Percentiles rank a stretch among this genome's conserved stretches.
Evolutionary conservation across 2,797 vertebrate species (phyloP).

Genomic region (Micromesistius poutassou): DNA sequence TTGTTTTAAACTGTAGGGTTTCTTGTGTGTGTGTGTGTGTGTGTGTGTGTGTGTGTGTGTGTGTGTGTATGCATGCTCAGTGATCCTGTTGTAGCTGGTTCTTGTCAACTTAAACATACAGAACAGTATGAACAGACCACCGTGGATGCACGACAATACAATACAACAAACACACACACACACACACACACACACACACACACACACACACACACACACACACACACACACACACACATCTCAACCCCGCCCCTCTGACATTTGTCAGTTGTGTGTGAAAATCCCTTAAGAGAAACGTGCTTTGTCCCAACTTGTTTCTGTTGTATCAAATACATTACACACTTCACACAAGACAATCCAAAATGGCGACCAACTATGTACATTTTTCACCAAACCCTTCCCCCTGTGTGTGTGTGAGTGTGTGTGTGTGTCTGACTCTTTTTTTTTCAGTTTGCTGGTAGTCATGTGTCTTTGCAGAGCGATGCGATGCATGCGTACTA

Average conservation of each 20-base stretch:
- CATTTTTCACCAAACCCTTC: not conserved
- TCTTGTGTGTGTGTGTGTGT: constrained; percentile 11
- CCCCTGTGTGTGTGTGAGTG: not conserved
- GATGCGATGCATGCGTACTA: too few relatives aligned
- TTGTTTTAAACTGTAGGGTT: constrained; percentile 2
- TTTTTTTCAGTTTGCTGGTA: not conserved
- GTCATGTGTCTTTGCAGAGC: too few relatives aligned
- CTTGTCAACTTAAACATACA: not conserved
- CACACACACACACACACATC: not conserved
- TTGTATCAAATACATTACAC: not conserved
- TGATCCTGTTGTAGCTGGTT: not conserved
- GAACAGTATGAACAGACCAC: constrained; percentile 1
- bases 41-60: constrained; percentile 6
- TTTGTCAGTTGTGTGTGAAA: not conserved
- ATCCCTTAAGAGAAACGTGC: not conserved
- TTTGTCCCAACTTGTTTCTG: not conserved
- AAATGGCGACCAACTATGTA: not conserved
- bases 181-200: constrained; percentile 3
- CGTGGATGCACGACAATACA: not conserved
- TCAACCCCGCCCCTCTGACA: not conserved
- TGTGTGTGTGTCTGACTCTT: not conserved
- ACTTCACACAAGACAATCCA: not conserved
- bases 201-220: constrained; percentile 3
- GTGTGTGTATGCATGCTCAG: constrained; percentile 2
- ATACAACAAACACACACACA: not conserved